A percentile compares a stretch with the other conserved stretches of the same genome.
Conservation (phyloP, 2,797 vertebrate genomes). For the Glossophaga mutica region DNA sequence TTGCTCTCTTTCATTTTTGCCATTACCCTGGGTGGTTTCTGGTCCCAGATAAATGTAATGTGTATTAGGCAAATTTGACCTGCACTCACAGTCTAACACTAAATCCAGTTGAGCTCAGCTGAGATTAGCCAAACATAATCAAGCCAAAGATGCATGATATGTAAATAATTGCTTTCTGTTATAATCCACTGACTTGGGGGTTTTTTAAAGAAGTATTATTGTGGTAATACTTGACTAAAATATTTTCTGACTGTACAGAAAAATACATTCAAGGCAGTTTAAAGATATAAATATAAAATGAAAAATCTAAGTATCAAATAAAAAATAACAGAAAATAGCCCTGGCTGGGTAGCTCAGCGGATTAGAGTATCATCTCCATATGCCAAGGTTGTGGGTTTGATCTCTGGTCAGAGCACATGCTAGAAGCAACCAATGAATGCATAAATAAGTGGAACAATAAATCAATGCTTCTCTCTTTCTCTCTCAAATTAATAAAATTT, state of each 20-base stretch:
- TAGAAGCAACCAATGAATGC: no score
- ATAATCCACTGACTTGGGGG: background rate
- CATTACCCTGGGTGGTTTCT: background rate
- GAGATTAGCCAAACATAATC: background rate
- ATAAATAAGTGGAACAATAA: no score
- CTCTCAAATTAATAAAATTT: no score
- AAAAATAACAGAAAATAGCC: background rate
- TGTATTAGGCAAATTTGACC: background rate
- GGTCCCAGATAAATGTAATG: background rate
- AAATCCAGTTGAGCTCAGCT: background rate
- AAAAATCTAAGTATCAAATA: background rate
- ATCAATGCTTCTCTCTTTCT: no score
- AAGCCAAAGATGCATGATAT: background rate
- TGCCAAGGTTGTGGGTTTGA: no score
- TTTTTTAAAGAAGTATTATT: background rate
- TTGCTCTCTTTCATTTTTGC: background rate
- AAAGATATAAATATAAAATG: background rate
- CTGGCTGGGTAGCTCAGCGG: no score
- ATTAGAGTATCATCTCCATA: no score
- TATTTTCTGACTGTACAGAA: background rate
- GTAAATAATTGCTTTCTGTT: slow-evolving; percentile 38
- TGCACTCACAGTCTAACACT: background rate
- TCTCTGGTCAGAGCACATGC: no score
- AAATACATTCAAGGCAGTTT: background rate
- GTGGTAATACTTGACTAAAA: background rate